Base-by-base conservation (phyloP, 1,140 invertebrate genomes). In the Dysdera silvatica region DNA sequence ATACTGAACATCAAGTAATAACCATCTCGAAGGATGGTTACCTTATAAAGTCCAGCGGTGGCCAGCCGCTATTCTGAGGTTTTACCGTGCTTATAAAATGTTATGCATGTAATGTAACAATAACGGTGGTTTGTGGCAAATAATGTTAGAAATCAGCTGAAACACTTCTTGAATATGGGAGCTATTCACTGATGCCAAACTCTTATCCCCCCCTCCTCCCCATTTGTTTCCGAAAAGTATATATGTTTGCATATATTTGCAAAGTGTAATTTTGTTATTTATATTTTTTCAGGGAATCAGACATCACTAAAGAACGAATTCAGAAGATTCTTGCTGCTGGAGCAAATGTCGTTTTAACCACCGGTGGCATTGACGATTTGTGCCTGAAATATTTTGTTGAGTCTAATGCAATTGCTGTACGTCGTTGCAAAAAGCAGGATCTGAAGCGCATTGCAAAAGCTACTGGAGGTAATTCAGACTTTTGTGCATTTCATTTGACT, bases 341-440 rank as follows among this genome's bases (percentile, higher is more conserved):
- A 40, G 89, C 96, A 0, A 99, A 99, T 79, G 96, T 99, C 20
- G 83, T 99, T 66, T 78, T 99, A 2, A 89, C 89, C 40, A 88
- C 90, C 18, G 96, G 96, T 26, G 96, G 96, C 45, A 98, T 99
- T 68, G 97, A 99, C 79, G 97, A 99, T 80, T 80, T 99, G 2
- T 99, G 95, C 75, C 82, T 99, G 37, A 99, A 99, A 79, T 98
- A 98, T 78, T 99, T 99, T 75, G 87, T 98, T 18, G 96, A 99
- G 78, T 85, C 87, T 56, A 91, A 91, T 1, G 94, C 95, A 18
- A 98, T 99, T 90, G 96, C 91, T 56, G 95, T 99, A 0, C 80
- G 97, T 24, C 80, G 97, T 32, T 95, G 94, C 69, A 97, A 97
- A 77, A 99, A 99, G 76, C 80, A 82, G 18, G 97, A 99, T 79